A percentile compares a stretch with the other conserved stretches of the same genome.
These are phyloP conservation scores for Prionace glauca DNA, from an alignment of 2,797 vertebrate species.

Conservation along the genomic window DNA sequence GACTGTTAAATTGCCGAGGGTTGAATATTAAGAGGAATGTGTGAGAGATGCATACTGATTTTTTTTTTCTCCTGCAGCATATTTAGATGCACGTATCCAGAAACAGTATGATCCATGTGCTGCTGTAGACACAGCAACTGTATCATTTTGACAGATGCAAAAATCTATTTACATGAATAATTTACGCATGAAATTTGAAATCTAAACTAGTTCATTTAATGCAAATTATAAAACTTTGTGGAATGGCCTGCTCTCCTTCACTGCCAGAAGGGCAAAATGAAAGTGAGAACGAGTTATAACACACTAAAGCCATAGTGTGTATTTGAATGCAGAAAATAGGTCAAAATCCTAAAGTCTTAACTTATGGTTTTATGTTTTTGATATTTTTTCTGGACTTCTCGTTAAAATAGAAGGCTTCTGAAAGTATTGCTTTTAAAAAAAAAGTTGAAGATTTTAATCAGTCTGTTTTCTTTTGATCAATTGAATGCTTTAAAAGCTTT, in stretches of 20 bases:
- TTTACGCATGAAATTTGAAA: constrained; percentile 29
- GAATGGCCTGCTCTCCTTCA: not conserved
- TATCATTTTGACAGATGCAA: not conserved
- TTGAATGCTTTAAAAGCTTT: not conserved
- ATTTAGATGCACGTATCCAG: not conserved
- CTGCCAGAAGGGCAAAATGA: not conserved
- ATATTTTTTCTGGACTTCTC: not conserved
- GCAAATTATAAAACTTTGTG: not conserved
- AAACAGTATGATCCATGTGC: not conserved
- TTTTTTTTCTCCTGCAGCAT: not conserved
- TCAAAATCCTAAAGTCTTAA: not conserved
- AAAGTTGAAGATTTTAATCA: not conserved
- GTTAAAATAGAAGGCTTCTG: not conserved
- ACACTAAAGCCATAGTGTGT: not conserved
- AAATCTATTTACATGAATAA: constrained; percentile 22
- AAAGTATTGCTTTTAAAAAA: not conserved
- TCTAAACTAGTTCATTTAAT: not conserved
- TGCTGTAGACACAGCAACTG: not conserved
- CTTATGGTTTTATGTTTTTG: not conserved
- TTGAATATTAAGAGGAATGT: constrained; percentile 12
- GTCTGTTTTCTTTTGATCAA: not conserved
- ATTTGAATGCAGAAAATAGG: not conserved
- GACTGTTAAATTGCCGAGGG: not conserved
- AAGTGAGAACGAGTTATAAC: not conserved
- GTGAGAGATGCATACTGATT: constrained; percentile 31